Conservation (phyloP, 2,888 invertebrate genomes). For the Lutraria lutraria region DNA sequence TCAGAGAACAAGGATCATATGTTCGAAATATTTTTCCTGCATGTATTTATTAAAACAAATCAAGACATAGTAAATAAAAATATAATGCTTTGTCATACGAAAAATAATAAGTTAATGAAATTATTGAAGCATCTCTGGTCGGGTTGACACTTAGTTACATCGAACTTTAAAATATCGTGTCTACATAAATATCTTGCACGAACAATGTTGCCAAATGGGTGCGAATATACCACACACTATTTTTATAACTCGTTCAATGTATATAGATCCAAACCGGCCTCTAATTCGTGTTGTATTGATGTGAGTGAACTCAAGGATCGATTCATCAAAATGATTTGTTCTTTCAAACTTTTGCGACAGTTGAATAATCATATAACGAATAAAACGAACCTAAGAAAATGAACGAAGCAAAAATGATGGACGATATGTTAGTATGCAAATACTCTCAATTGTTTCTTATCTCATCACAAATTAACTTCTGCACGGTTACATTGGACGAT, state of each 20-base stretch:
- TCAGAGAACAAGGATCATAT: too few relatives aligned
- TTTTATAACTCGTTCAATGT: neutral
- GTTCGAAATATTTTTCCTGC: too few relatives aligned
- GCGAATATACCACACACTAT: neutral
- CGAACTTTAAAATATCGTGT: too few relatives aligned
- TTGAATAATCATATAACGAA: neutral
- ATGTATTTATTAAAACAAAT: too few relatives aligned
- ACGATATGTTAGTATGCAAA: neutral
- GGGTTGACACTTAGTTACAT: too few relatives aligned
- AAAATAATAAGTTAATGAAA: too few relatives aligned
- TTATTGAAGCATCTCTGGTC: too few relatives aligned
- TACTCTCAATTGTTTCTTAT: neutral
- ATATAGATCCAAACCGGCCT: neutral
- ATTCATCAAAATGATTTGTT: conserved; percentile 8
- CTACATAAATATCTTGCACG: too few relatives aligned
- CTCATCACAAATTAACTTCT: neutral
- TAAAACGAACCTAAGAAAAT: neutral
- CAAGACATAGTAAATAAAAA: too few relatives aligned
- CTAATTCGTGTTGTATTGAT: neutral
- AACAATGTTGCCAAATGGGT: neutral
- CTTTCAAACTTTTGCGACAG: neutral
- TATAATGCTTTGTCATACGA: too few relatives aligned
- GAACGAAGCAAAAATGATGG: neutral
- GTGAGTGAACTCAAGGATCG: neutral
- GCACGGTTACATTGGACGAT: neutral